Evolutionary conservation across 2,113 vertebrate species (phyloP).

Genomic region (Probosciger aterrimus): DNA sequence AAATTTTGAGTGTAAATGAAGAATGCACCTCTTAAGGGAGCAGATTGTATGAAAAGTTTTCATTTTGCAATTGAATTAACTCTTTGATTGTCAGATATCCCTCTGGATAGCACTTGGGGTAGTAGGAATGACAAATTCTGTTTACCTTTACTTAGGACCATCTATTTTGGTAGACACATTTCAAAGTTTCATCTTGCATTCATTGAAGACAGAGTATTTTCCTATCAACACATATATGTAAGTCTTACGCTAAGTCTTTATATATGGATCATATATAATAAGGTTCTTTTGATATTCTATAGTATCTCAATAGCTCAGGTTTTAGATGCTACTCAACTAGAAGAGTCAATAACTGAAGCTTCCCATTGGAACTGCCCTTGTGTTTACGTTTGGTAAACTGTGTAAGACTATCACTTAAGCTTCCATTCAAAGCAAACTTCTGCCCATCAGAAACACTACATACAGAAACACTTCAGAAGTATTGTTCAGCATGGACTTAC

Average conservation of each 20-base stretch:
- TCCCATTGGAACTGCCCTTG: not conserved
- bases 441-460: accelerated
- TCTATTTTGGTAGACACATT: not conserved
- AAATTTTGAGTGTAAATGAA: conserved; percentile 17
- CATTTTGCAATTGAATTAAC: not conserved
- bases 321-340: not conserved
- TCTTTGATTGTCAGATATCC: not conserved
- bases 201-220: not conserved
- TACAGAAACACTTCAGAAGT: not conserved
- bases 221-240: not conserved
- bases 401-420: not conserved
- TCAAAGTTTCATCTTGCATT: not conserved
- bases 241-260: not conserved
- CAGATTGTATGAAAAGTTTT: not conserved
- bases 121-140: not conserved
- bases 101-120: not conserved
- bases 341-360: not conserved
- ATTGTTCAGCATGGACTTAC: accelerated
- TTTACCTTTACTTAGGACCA: not conserved
- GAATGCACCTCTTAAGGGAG: not conserved
- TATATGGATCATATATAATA: not conserved
- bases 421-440: not conserved
- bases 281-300: not conserved
- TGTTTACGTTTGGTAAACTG: not conserved
- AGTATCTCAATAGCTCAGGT: not conserved